Percentiles rank a stretch among this genome's conserved stretches.
These are phyloP conservation scores for Tragelaphus buxtoni DNA, from an alignment of 2,113 vertebrate species.

Conservation along the genomic window DNA sequence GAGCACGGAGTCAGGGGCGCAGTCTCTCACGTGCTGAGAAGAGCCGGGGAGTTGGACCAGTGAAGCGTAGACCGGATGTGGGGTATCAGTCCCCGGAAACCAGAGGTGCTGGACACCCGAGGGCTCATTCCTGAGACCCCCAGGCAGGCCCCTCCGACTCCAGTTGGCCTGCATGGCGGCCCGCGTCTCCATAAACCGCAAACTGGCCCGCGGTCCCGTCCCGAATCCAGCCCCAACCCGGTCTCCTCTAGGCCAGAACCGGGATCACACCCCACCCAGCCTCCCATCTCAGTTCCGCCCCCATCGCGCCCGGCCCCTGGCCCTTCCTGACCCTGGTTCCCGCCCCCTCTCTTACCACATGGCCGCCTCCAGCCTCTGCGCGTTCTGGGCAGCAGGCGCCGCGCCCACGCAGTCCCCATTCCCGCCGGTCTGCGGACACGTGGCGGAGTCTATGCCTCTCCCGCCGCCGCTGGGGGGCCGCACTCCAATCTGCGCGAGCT, in stretches of 20 bases:
- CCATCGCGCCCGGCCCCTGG: background rate
- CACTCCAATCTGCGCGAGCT: rapidly evolving
- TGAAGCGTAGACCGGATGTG: rapidly evolving
- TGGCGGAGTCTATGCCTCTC: background rate
- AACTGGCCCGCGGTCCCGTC: no score
- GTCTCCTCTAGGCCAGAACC: background rate
- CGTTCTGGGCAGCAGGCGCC: rapidly evolving
- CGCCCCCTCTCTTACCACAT: rapidly evolving
- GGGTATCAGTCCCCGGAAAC: rapidly evolving
- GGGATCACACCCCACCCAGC: rapidly evolving
- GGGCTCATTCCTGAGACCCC: background rate
- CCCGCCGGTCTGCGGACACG: rapidly evolving
- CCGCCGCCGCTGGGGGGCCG: background rate
- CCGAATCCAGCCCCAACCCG: background rate
- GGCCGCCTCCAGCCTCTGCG: rapidly evolving
- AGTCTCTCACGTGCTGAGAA: background rate
- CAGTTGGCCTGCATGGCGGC: background rate
- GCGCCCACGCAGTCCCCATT: background rate
- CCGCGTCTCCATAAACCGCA: background rate
- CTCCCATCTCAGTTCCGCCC: background rate
- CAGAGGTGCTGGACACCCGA: background rate
- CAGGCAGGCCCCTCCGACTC: background rate
- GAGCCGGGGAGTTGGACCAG: background rate
- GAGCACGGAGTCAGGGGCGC: background rate
- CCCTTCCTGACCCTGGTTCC: background rate